phyloP scores from a whole-genome alignment of 2,888 invertebrate species.

The Minunthozetes semirufus region DNA sequence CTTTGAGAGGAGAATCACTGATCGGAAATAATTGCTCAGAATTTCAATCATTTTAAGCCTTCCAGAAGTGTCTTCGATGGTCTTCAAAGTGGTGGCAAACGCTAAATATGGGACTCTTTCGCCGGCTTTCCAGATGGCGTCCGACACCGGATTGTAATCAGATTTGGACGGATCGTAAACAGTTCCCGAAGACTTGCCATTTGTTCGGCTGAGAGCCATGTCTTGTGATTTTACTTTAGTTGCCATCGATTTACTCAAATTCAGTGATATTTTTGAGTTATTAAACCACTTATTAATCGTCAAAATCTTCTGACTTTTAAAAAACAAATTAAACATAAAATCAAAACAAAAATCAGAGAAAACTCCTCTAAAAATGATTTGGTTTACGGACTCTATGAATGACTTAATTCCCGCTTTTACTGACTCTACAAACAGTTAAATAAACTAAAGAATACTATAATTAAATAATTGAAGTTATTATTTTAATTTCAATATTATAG shows the following conservation, averaged over 20 bases:
- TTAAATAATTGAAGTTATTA: no score
- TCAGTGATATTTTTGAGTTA: not conserved
- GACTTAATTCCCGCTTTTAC: no score
- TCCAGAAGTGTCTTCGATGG: constrained; percentile 69
- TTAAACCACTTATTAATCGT: not conserved
- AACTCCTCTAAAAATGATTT: not conserved
- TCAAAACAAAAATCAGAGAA: no score
- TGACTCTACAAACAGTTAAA: no score
- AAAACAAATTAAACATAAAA: not conserved
- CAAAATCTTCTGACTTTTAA: not conserved
- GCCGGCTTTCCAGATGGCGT: constrained; percentile 70
- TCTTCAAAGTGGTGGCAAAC: constrained; percentile 77
- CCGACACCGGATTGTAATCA: constrained; percentile 71
- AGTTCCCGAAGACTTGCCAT: not conserved
- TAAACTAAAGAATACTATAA: no score
- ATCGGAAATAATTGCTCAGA: constrained; percentile 81
- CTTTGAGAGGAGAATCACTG: constrained; percentile 78
- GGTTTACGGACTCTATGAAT: no score
- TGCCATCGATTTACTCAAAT: not conserved
- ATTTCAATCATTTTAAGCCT: constrained; percentile 86
- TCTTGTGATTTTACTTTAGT: not conserved
- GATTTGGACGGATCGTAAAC: constrained; percentile 63
- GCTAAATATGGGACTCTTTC: constrained; percentile 85
- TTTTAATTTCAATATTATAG: no score
- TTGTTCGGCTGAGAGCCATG: not conserved